Conservation (phyloP, 1,140 invertebrate genomes). For the Schlechtendalia chinensis region DNA sequence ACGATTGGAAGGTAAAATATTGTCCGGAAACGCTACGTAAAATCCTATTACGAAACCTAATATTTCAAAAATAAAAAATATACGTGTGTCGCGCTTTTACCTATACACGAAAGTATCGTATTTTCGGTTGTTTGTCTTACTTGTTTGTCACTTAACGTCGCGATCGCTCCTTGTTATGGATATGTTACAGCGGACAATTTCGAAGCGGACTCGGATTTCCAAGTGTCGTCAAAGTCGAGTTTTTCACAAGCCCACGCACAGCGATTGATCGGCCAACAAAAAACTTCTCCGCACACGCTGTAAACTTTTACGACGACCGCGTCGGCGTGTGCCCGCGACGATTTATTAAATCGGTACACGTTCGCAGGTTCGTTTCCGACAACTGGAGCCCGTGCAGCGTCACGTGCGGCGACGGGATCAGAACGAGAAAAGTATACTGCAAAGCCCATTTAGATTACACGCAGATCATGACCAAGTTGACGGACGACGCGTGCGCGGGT, state of each 20-base stretch:
- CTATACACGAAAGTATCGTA: not conserved
- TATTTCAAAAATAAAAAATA: not conserved
- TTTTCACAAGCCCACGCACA: conserved; percentile 60
- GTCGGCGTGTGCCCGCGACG: too few species aligned
- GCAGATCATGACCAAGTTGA: conserved; percentile 77
- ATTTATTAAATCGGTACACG: not conserved
- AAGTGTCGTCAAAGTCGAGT: conserved; percentile 26
- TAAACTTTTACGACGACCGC: not conserved
- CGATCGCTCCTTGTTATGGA: not conserved
- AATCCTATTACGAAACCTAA: not conserved
- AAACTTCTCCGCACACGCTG: conserved; percentile 32
- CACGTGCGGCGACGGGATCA: conserved; percentile 82
- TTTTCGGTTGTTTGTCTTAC: not conserved
- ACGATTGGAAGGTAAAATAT: not conserved
- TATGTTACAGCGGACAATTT: conserved; percentile 10
- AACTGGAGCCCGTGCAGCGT: conserved; percentile 87
- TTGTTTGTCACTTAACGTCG: conserved; percentile 15
- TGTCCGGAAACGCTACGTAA: not conserved
- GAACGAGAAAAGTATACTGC: conserved; percentile 78
- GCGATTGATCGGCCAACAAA: conserved; percentile 64
- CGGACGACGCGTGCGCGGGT: conserved; percentile 83
- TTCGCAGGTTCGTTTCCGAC: conserved; percentile 67
- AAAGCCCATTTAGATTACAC: conserved; percentile 93
- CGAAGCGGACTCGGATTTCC: conserved; percentile 35
- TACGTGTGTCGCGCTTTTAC: not conserved